Conservation (phyloP, 1,140 invertebrate genomes). For the Halyomorpha halys region DNA sequence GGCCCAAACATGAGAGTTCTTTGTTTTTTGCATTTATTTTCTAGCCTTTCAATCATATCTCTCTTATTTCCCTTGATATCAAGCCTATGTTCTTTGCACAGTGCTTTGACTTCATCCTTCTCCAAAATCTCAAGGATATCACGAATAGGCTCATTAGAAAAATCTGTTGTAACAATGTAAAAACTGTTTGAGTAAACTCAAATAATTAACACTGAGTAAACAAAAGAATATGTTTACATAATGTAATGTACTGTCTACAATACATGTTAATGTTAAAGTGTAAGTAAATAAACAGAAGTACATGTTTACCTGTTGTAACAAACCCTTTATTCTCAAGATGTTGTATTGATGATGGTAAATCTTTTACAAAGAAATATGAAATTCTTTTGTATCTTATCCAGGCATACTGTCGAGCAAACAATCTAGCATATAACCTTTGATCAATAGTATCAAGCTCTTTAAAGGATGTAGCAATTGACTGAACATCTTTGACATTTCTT, state of each 20-base stretch:
- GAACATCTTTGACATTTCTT: not conserved
- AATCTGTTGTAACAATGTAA: not conserved
- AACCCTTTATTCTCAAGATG: conserved; percentile 4
- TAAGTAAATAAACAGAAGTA: not conserved
- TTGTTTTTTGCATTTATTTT: not conserved
- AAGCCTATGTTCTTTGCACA: conserved; percentile 1
- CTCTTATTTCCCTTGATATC: conserved; percentile 9
- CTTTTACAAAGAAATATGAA: conserved; percentile 4
- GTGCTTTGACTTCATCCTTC: not conserved
- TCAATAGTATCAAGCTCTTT: not conserved
- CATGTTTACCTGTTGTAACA: conserved; percentile 1
- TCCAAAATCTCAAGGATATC: not conserved
- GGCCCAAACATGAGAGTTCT: conserved; percentile 7
- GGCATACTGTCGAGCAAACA: not conserved
- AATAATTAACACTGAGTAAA: not conserved
- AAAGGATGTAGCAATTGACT: not conserved
- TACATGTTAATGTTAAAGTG: too few species aligned
- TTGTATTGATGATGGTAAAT: not conserved
- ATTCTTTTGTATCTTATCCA: conserved; percentile 12
- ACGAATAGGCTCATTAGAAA: not conserved
- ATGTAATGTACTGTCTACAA: too few species aligned
- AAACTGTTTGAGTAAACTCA: too few species aligned
- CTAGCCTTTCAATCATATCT: conserved; percentile 1
- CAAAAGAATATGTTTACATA: too few species aligned
- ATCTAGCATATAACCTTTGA: conserved; percentile 5